A percentile compares a stretch with the other conserved stretches of the same genome.
Evolutionary conservation across 1,140 invertebrate species (phyloP).

Genomic region (Proctacanthus coquilletti): DNA sequence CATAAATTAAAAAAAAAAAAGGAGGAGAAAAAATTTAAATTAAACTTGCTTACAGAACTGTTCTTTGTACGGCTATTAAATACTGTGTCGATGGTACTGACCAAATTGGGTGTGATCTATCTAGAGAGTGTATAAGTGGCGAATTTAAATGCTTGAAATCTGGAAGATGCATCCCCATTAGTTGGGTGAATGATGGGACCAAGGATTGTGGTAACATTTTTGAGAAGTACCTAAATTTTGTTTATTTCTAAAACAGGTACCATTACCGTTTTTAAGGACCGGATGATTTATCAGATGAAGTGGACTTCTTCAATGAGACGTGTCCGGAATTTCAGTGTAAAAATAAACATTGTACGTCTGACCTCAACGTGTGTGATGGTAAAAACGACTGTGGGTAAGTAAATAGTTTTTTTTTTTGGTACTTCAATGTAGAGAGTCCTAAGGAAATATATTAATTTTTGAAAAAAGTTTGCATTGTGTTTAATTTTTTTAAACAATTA

Average conservation of each 20-base stretch:
- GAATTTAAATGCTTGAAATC: slow-evolving; percentile 41
- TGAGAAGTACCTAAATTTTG: slow-evolving; percentile 5
- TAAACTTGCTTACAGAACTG: slow-evolving; percentile 17
- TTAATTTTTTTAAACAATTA: not conserved
- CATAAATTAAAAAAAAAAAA: too few species aligned
- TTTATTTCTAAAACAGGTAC: slow-evolving; percentile 11
- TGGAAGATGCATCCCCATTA: slow-evolving; percentile 48
- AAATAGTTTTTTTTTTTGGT: not conserved
- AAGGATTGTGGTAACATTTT: slow-evolving; percentile 44
- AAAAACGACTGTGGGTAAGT: slow-evolving; percentile 51
- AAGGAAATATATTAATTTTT: too few species aligned
- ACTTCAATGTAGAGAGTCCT: too few species aligned
- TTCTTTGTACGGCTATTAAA: slow-evolving; percentile 48
- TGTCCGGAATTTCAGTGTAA: slow-evolving; percentile 48
- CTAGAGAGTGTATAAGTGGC: slow-evolving; percentile 41
- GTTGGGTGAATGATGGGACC: slow-evolving; percentile 53
- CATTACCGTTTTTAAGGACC: slow-evolving; percentile 6
- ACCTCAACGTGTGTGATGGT: slow-evolving; percentile 55
- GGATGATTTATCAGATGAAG: slow-evolving; percentile 22
- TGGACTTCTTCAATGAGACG: slow-evolving; percentile 39
- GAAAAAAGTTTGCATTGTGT: too few species aligned
- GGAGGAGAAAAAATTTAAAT: too few species aligned
- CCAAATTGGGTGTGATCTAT: slow-evolving; percentile 33
- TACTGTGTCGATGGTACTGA: slow-evolving; percentile 53
- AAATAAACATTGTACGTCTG: slow-evolving; percentile 56